These are phyloP conservation scores for Labia minor DNA, from an alignment of 2,888 invertebrate species.

Conservation along the genomic window DNA sequence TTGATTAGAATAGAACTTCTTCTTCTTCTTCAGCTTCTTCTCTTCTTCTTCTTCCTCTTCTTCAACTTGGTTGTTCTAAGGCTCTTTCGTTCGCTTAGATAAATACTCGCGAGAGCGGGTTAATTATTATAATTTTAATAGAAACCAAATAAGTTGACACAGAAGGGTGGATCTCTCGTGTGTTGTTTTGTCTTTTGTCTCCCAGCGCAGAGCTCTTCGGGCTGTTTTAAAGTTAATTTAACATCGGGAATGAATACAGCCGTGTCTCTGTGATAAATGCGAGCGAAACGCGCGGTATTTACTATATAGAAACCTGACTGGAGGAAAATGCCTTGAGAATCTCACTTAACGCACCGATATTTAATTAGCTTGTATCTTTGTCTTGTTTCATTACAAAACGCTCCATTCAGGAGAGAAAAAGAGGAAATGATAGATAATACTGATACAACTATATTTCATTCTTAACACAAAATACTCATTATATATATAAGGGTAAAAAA, in stretches of 20 bases:
- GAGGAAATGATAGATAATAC: slow-evolving; percentile 7
- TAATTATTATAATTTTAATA: slow-evolving; percentile 13
- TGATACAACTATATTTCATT: background rate
- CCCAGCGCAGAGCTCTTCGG: background rate
- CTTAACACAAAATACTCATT: background rate
- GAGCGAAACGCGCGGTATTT: slow-evolving; percentile 13
- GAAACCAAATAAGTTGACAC: slow-evolving; percentile 13
- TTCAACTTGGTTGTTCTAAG: background rate
- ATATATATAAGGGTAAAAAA: no score
- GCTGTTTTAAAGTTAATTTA: slow-evolving; percentile 13
- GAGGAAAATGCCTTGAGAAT: slow-evolving; percentile 13
- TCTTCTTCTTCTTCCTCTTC: background rate
- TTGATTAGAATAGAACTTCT: slow-evolving; percentile 8
- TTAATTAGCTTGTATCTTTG: slow-evolving; percentile 13
- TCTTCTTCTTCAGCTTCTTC: background rate
- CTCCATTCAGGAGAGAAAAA: background rate
- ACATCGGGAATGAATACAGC: slow-evolving; percentile 13
- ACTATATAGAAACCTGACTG: slow-evolving; percentile 13
- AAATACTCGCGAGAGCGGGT: slow-evolving; percentile 13
- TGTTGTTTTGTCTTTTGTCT: slow-evolving; percentile 13
- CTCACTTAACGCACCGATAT: slow-evolving; percentile 13
- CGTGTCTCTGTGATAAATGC: slow-evolving; percentile 13
- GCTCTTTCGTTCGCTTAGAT: background rate
- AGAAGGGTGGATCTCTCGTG: slow-evolving; percentile 7
- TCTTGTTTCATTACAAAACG: slow-evolving; percentile 13